These are phyloP conservation scores for Athalia rosae DNA, from an alignment of 2,888 invertebrate species.

Conservation along the genomic window DNA sequence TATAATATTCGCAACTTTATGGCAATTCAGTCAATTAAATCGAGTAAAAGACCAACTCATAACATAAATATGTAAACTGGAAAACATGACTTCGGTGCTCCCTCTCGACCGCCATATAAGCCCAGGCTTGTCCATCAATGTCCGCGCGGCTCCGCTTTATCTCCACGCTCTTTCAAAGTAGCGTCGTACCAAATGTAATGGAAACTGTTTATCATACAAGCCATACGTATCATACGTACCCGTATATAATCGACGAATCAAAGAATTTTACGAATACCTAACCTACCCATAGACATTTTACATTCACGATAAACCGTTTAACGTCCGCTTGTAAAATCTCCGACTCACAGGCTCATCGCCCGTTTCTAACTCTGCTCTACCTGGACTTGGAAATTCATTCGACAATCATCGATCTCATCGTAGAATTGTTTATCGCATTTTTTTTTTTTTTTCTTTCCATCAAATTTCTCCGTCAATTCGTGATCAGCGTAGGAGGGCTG, in stretches of 20 bases:
- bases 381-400: neutral
- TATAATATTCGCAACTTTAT: slow-evolving; percentile 71
- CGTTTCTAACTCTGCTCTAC: neutral
- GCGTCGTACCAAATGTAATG: slow-evolving; percentile 62
- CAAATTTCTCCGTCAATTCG: neutral
- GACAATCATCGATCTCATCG: neutral
- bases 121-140: slow-evolving; percentile 73
- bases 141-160: slow-evolving; percentile 63
- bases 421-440: neutral
- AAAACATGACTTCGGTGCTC: slow-evolving; percentile 55
- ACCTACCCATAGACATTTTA: slow-evolving; percentile 33
- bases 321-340: slow-evolving; percentile 19
- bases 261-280: slow-evolving; percentile 29
- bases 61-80: slow-evolving; percentile 72
- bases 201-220: slow-evolving; percentile 67
- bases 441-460: neutral
- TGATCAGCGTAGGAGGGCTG: neutral
- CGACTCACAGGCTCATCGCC: slow-evolving; percentile 1
- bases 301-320: slow-evolving; percentile 22
- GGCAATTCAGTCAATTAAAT: slow-evolving; percentile 72
- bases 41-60: slow-evolving; percentile 69
- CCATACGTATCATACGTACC: too few species aligned
- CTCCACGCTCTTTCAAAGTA: slow-evolving; percentile 58
- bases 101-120: slow-evolving; percentile 65
- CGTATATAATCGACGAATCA: neutral